Evolutionary conservation across 2,888 invertebrate genomes (phyloP).

Genomic region (Epinotia nisella): DNA sequence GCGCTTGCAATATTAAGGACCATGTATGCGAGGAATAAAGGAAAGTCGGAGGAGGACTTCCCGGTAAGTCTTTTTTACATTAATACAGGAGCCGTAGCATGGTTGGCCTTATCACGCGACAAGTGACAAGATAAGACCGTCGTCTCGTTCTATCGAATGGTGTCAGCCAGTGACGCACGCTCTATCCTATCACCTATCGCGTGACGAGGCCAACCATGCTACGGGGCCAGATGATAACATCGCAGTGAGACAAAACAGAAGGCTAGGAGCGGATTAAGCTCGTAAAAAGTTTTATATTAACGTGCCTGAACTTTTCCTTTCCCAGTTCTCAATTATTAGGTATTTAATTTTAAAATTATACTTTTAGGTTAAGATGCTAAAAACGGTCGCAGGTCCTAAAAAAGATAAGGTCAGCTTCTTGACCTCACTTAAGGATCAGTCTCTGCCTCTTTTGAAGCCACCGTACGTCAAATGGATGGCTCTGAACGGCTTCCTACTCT

Average conservation of each 20-base stretch:
- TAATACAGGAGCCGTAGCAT: too few species aligned
- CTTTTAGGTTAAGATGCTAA: slow-evolving; percentile 68
- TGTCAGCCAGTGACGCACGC: too few species aligned
- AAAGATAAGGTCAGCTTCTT: slow-evolving; percentile 60
- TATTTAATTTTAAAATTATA: neutral
- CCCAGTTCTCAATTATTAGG: too few species aligned
- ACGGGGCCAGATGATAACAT: neutral
- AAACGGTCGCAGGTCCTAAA: slow-evolving; percentile 52
- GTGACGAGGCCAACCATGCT: too few species aligned
- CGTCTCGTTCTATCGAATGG: too few species aligned
- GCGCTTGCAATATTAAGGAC: slow-evolving; percentile 86
- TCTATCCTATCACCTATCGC: too few species aligned
- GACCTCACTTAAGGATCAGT: slow-evolving; percentile 79
- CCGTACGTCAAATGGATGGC: slow-evolving; percentile 82
- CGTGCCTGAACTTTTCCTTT: too few species aligned
- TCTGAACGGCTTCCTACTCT: slow-evolving; percentile 84
- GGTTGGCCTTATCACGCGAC: too few species aligned
- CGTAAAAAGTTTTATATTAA: too few species aligned
- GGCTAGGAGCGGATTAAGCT: neutral
- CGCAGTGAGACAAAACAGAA: neutral
- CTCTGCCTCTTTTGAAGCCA: slow-evolving; percentile 79
- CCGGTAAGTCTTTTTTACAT: slow-evolving; percentile 69
- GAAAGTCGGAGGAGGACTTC: slow-evolving; percentile 71
- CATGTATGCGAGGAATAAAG: slow-evolving; percentile 83
- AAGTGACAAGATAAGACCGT: too few species aligned